Percentiles rank a stretch among this genome's conserved stretches.
Evolutionary conservation across 2,113 vertebrate species (phyloP).

Genomic region (Rhombomys opimus): DNA sequence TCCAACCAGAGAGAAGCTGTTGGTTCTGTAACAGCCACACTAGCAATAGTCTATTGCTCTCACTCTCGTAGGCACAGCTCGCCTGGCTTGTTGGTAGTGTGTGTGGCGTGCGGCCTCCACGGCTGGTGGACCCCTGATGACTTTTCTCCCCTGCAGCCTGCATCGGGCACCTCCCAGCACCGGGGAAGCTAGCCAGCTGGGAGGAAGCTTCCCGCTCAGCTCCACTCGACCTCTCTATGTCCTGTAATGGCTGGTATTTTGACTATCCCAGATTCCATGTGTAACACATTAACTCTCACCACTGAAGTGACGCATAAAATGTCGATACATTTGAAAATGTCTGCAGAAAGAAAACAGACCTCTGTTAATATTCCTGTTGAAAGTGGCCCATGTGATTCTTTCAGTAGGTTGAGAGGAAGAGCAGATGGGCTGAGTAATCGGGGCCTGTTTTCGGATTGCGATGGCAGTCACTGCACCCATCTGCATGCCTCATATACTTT

Average conservation of each 20-base stretch:
- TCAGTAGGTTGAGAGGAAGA: too few species aligned
- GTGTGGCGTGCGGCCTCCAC: not conserved
- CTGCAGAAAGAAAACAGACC: not conserved
- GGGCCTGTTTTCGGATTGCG: not conserved
- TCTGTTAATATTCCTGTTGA: not conserved
- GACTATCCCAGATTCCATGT: not conserved
- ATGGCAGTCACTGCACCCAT: not conserved
- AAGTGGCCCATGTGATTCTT: not conserved
- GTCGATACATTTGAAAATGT: not conserved
- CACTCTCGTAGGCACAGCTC: not conserved
- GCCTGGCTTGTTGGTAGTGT: not conserved
- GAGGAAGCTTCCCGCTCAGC: not conserved
- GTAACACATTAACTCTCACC: not conserved
- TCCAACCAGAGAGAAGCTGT: not conserved
- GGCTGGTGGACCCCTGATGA: too few species aligned
- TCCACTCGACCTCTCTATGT: not conserved
- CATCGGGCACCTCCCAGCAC: too few species aligned
- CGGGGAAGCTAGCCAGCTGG: not conserved
- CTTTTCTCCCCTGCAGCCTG: not conserved
- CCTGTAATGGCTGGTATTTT: not conserved
- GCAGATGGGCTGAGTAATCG: not conserved
- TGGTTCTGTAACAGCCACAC: not conserved
- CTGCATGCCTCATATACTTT: not conserved
- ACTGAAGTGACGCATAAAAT: slow-evolving; percentile 25
- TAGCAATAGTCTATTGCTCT: not conserved